Base-by-base conservation (phyloP, 2,888 invertebrate genomes). In the Temnothorax rugatulus region DNA sequence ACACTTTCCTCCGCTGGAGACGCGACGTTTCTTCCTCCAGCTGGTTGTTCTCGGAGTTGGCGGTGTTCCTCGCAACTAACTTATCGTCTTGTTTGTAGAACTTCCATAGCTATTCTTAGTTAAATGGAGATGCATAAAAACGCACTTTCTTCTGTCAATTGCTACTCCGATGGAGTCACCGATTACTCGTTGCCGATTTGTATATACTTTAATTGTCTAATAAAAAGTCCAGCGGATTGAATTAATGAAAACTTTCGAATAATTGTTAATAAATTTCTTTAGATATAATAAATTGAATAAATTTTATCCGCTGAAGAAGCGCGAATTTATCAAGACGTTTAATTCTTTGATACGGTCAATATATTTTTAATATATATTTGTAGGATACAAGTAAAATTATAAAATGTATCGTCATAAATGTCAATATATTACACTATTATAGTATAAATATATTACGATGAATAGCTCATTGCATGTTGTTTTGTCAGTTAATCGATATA, bases 1-100 rank as follows among this genome's bases (percentile, higher is more conserved):
- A 50, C 83, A 71, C 73, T 76, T 77, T 57, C 63, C 86, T 69
- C 63, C 79, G 64, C 61, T 54, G n/a, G 15, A 64, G 29, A 41
- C 38, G n/a, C 66, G 50, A 15, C 18, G 66, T 82, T 87, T 59
- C 86, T 66, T 44, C 47, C 75, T 76, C 41, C 50, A 73, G 25
- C 29, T 8, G 34, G 34, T 52, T 13, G 41, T 75, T 54, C 29
- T 15, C 73, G 21, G 29, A 52, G 29, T 44, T 69, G 47, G 25
- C 59, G 34, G 50, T 69, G 64, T 64, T 84, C 74, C 82, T 69
- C 61, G 64, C n/a, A 29, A 38, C 71, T 47, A 38, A 81, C 34
- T 81, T 71, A 59, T 71, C 59, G 38, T 25, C 25, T 4, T 41
- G 38, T 50, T 50, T 25, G 18, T 50, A 59, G 2, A 61, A 73